These are phyloP conservation scores for Isurus oxyrinchus DNA, from an alignment of 2,113 vertebrate species.

Conservation along the genomic window DNA sequence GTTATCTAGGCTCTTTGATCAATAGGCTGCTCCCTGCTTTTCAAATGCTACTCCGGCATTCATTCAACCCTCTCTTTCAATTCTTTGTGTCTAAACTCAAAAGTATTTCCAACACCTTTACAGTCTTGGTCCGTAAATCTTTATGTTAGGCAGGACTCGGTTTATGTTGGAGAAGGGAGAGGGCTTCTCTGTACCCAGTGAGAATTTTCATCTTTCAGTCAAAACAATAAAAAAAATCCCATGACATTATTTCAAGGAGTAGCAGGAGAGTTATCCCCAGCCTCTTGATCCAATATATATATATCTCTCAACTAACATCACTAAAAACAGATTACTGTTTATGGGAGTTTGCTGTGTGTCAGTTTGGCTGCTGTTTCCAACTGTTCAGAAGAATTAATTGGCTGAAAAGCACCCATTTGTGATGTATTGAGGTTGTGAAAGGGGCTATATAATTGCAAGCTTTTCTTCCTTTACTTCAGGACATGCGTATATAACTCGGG, in stretches of 20 bases:
- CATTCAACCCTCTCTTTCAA: neutral
- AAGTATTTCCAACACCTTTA: neutral
- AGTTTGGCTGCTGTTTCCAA: neutral
- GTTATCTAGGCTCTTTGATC: neutral
- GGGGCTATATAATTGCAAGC: neutral
- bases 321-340: neutral
- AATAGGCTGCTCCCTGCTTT: neutral
- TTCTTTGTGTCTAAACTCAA: neutral
- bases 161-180: neutral
- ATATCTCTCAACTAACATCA: neutral
- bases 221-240: neutral
- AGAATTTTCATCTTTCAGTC: neutral
- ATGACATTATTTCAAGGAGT: neutral
- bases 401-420: neutral
- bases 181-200: neutral
- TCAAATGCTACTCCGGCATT: neutral
- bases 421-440: neutral
- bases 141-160: neutral
- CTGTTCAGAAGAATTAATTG: neutral
- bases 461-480: too few species aligned
- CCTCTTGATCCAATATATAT: neutral
- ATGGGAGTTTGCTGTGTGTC: neutral
- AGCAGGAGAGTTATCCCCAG: neutral
- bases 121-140: neutral
- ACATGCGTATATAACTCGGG: too few species aligned